phyloP scores from a whole-genome alignment of 2,113 vertebrate species.

The Cercopithecus mona region DNA sequence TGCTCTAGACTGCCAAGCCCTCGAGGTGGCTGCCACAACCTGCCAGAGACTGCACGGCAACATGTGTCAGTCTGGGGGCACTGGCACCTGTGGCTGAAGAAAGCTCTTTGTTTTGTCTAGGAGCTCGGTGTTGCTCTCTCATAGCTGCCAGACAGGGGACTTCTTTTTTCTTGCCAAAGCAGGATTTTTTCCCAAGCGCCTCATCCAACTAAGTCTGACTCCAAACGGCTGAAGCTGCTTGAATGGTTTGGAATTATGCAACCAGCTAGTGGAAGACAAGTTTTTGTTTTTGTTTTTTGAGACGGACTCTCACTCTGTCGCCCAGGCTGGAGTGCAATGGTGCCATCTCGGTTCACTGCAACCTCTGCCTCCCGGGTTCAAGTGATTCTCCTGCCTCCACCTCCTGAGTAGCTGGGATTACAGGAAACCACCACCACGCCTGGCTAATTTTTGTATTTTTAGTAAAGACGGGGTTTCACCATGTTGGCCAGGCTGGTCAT shows the following conservation, averaged over 20 bases:
- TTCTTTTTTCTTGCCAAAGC: not conserved
- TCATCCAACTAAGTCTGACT: not conserved
- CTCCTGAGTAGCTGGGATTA: too few relatives aligned
- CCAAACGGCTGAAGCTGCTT: not conserved
- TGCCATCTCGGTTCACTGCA: too few relatives aligned
- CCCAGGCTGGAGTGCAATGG: too few relatives aligned
- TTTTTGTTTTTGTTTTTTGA: too few relatives aligned
- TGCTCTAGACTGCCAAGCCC: fast-evolving
- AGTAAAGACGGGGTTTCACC: too few relatives aligned
- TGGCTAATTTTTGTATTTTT: too few relatives aligned
- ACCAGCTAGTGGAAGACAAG: too few relatives aligned
- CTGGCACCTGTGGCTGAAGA: not conserved
- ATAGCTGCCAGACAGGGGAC: not conserved
- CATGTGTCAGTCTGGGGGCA: not conserved
- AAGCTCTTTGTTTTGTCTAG: not conserved
- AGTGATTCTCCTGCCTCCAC: too few relatives aligned
- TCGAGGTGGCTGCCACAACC: not conserved
- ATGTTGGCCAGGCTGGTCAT: too few relatives aligned
- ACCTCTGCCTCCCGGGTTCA: too few relatives aligned
- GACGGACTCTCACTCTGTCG: too few relatives aligned
- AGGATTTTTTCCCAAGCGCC: not conserved
- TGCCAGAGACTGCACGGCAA: not conserved
- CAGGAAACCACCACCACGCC: too few relatives aligned
- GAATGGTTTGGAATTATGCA: not conserved
- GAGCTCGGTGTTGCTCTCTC: not conserved